These are phyloP conservation scores for Cremastinae sp. DNA, from an alignment of 2,888 invertebrate genomes.

Conservation along the genomic window DNA sequence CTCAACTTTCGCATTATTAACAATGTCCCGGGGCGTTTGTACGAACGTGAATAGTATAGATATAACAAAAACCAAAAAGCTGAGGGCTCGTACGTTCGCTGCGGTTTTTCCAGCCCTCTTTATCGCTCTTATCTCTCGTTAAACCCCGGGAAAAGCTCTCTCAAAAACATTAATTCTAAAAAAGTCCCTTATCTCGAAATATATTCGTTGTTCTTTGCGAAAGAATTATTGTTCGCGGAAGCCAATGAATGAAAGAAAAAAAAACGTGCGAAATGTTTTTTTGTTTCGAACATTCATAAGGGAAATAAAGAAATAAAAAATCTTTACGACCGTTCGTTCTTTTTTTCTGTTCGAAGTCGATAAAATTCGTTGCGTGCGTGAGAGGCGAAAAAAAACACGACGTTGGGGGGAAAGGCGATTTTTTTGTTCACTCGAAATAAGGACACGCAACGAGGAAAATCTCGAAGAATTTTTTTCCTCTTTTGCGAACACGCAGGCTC, in stretches of 20 bases:
- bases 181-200: too few relatives aligned
- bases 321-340: not conserved
- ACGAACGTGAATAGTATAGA: slow-evolving; percentile 18
- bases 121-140: slow-evolving; percentile 12
- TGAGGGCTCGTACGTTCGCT: slow-evolving; percentile 10
- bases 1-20: slow-evolving; percentile 60
- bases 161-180: too few relatives aligned
- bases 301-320: too few relatives aligned
- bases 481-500: not conserved
- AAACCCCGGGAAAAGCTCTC: not conserved
- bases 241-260: too few relatives aligned
- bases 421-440: slow-evolving; percentile 14
- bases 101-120: slow-evolving; percentile 12
- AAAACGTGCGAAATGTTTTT: too few relatives aligned
- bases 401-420: slow-evolving; percentile 18
- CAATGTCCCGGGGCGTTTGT: slow-evolving; percentile 48
- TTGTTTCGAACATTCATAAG: too few relatives aligned
- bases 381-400: not conserved
- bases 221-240: too few relatives aligned
- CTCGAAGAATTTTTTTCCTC: slow-evolving; percentile 15
- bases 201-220: too few relatives aligned
- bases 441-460: slow-evolving; percentile 36
- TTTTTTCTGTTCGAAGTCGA: not conserved
- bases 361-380: slow-evolving; percentile 6
- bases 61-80: slow-evolving; percentile 29